Evolutionary conservation across 53 echinoderm and acorn worm genomes (phyloP).

Genomic region (Henricia sp.): DNA sequence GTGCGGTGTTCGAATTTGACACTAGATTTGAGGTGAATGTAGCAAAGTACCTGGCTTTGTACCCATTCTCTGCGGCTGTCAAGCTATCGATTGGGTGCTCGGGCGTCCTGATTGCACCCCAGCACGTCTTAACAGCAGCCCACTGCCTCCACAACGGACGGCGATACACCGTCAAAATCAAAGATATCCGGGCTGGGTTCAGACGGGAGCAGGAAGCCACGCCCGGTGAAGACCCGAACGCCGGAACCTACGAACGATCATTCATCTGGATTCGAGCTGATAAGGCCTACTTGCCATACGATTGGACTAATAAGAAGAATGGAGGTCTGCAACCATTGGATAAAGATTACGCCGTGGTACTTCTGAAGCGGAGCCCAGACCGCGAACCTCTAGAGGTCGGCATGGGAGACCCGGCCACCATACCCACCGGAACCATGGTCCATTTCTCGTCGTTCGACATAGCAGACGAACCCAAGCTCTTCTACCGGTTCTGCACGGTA

Average conservation of each 20-base stretch:
- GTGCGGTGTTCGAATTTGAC: conserved; percentile 65
- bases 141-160: conserved; percentile 89
- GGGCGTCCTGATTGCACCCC: conserved; percentile 74
- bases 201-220: conserved; percentile 66
- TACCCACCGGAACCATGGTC: conserved; percentile 70
- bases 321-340: conserved; percentile 61
- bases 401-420: conserved; percentile 69
- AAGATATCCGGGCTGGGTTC: conserved; percentile 70
- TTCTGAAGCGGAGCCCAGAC: conserved; percentile 73
- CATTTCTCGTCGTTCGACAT: conserved; percentile 79
- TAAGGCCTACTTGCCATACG: conserved; percentile 79
- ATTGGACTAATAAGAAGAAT: conserved; percentile 66
- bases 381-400: conserved; percentile 71
- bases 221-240: conserved; percentile 55
- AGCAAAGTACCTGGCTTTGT: conserved; percentile 56
- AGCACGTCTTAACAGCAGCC: conserved; percentile 87
- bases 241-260: conserved; percentile 60
- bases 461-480: conserved; percentile 62
- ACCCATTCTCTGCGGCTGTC: conserved; percentile 82
- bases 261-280: conserved; percentile 86
- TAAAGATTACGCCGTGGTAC: conserved; percentile 88
- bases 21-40: conserved; percentile 78
- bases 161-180: conserved; percentile 50
- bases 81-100: conserved; percentile 80
- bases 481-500: conserved; percentile 86